phyloP scores from a whole-genome alignment of 2,113 vertebrate genomes.

The Pitta sordida region DNA sequence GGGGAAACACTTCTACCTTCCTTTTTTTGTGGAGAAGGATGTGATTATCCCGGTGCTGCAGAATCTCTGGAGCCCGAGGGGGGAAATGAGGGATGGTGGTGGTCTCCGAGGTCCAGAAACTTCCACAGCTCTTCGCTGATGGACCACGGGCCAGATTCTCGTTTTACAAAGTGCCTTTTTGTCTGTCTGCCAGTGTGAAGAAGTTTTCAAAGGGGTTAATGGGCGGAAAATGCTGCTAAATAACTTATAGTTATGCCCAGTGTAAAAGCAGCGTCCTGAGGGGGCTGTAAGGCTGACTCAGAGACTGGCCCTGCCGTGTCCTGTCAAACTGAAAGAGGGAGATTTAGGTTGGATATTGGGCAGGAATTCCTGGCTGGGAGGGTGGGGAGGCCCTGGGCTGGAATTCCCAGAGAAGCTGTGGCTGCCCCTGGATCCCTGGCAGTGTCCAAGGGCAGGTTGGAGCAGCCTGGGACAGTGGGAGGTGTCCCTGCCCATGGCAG shows the following conservation, averaged over 20 bases:
- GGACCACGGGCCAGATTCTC: not conserved
- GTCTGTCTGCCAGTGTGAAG: not conserved
- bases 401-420: not conserved
- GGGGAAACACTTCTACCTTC: not conserved
- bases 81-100: not conserved
- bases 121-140: not conserved
- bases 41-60: not conserved
- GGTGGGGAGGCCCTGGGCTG: not conserved
- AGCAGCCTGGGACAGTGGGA: rapidly evolving
- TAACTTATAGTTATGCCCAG: not conserved
- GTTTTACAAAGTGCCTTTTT: not conserved
- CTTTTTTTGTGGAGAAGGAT: not conserved
- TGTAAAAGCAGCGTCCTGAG: not conserved
- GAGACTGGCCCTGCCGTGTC: not conserved
- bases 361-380: not conserved
- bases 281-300: not conserved
- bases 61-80: not conserved
- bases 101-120: not conserved
- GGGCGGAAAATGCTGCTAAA: not conserved
- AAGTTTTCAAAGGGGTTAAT: not conserved
- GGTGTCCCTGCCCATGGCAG: not conserved
- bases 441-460: not conserved
- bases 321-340: not conserved
- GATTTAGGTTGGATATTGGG: not conserved
- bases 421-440: not conserved